phyloP scores from a whole-genome alignment of 2,888 invertebrate genomes.

The Caenorhabditis zanzibari region DNA sequence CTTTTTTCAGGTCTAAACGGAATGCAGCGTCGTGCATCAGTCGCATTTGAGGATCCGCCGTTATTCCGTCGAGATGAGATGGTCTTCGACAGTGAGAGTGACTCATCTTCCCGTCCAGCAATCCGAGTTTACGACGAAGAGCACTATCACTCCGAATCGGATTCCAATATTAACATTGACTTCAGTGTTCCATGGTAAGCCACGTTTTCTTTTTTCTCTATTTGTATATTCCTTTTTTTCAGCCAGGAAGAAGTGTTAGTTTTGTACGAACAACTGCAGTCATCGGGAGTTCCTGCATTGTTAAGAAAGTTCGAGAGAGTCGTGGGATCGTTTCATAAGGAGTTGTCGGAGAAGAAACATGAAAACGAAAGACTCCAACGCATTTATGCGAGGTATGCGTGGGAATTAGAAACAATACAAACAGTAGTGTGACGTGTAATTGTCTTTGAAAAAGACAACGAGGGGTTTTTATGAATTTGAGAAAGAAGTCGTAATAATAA shows the following conservation, averaged over 20 bases:
- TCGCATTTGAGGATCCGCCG: slow-evolving; percentile 49
- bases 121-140: slow-evolving; percentile 71
- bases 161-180: slow-evolving; percentile 70
- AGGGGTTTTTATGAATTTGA: neutral
- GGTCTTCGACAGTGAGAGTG: slow-evolving; percentile 67
- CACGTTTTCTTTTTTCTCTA: neutral
- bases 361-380: slow-evolving; percentile 86
- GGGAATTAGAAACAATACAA: neutral
- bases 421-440: slow-evolving; percentile 4
- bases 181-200: slow-evolving; percentile 74
- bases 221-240: slow-evolving; percentile 71
- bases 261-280: slow-evolving; percentile 85
- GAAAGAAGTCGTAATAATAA: no score
- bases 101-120: slow-evolving; percentile 51
- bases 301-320: slow-evolving; percentile 86
- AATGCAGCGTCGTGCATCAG: slow-evolving; percentile 73
- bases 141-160: slow-evolving; percentile 73
- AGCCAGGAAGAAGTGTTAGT: slow-evolving; percentile 86
- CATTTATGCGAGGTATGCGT: slow-evolving; percentile 85
- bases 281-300: slow-evolving; percentile 85
- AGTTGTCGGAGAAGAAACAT: slow-evolving; percentile 85
- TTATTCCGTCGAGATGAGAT: slow-evolving; percentile 55
- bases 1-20: slow-evolving; percentile 69
- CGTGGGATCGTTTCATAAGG: slow-evolving; percentile 85
- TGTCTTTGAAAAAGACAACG: neutral